Conservation (phyloP, 2,113 vertebrate species). For the Merops nubicus region DNA sequence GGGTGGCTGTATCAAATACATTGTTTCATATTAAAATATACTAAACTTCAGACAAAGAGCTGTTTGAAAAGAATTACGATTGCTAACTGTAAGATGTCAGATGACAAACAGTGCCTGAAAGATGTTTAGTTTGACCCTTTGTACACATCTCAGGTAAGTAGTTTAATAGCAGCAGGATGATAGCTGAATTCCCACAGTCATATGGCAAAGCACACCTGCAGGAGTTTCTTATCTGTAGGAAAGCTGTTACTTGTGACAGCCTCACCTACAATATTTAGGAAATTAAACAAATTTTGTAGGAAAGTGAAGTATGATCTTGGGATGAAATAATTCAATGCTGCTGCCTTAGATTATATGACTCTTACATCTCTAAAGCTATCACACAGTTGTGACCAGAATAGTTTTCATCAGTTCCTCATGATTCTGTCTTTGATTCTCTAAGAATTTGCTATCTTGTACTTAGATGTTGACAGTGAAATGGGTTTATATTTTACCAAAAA, state of each 20-base stretch:
- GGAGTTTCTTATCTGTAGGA: not conserved
- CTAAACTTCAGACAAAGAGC: not conserved
- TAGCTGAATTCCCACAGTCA: not conserved
- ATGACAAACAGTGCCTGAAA: not conserved
- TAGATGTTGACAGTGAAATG: not conserved
- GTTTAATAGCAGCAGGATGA: not conserved
- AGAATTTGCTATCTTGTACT: not conserved
- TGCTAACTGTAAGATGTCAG: not conserved
- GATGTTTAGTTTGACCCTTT: not conserved
- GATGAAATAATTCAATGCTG: not conserved
- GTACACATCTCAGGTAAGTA: not conserved
- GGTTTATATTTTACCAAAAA: not conserved
- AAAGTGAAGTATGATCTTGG: not conserved
- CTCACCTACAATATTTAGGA: not conserved
- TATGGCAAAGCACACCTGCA: not conserved
- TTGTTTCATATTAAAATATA: not conserved
- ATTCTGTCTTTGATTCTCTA: not conserved
- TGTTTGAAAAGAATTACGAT: not conserved
- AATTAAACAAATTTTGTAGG: not conserved
- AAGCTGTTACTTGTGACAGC: not conserved
- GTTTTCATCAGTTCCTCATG: rapidly evolving
- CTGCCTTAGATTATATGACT: no score
- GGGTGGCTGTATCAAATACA: not conserved
- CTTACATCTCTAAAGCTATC: not conserved
- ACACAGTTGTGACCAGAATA: not conserved